Base-by-base conservation (phyloP, 2,113 vertebrate genomes). In the Phodopus roborovskii region DNA sequence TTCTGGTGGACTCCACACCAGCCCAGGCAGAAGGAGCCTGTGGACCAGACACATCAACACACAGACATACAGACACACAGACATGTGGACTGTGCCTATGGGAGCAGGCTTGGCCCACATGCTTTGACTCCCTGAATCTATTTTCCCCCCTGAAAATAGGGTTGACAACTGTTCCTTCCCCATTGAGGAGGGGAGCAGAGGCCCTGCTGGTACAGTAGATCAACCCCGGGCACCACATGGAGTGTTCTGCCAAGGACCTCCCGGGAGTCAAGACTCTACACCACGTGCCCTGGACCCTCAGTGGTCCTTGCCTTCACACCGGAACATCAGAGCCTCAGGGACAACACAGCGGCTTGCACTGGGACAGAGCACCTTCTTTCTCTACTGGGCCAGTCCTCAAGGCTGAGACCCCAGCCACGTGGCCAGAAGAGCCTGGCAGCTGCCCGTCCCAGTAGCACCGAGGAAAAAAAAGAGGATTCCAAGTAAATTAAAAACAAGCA, bases 401-500 rank as follows among this genome's bases (percentile, higher is more conserved):
- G 90, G 50, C 78, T 28, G 81, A 82, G 81, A 39, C 91, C 86
- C 88, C 26, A 5, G 78, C 50, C 50, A 45, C 36, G 0, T 50
- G 78, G 82, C 91, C 84, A 28, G 42, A 24, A 42, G 66, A 86
- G 85, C 62, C 82, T 95, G 96, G 97, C 97, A 93, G 97, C 94
- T 42, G 82, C 92, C 97, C 10, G 22, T 75, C 94, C 87, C 96
- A 77, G 96, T 84, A 97, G 97, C 96, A 91, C 95, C 96, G 42
- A 96, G 97, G 24, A 56, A 73, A 20, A 64, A 96, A 58, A 94
- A 98, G 97, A 97, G 4, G n/a, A 26, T 97, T 87, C 95, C 92
- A 97, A 97, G 85, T 86, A 86, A 96, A 98, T 97, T 53, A 96
- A 97, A 97, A 97, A 83, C 88, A 88, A 96, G 71, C 88, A 92